Percentiles rank a stretch among this genome's conserved stretches.
These are phyloP conservation scores for Ormia ochracea DNA, from an alignment of 2,888 invertebrate genomes.

Conservation along the genomic window DNA sequence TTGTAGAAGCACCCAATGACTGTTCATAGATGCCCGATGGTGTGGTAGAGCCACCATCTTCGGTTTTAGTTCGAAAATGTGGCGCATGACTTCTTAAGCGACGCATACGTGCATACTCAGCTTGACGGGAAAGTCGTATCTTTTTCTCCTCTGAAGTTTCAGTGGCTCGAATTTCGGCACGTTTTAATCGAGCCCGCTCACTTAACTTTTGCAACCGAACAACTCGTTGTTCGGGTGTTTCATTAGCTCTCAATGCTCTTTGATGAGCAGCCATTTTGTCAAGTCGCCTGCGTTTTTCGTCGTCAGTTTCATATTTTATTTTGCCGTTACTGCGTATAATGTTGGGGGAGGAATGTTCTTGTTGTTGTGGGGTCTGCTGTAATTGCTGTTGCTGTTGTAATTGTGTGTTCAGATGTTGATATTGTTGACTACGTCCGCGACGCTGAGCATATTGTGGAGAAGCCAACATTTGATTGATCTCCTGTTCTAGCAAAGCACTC, in stretches of 20 bases:
- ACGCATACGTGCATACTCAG: slow-evolving; percentile 75
- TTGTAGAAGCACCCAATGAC: slow-evolving; percentile 64
- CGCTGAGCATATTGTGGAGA: slow-evolving; percentile 69
- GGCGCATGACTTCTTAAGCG: slow-evolving; percentile 74
- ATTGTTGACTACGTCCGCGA: slow-evolving; percentile 72
- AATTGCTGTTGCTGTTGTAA: slow-evolving; percentile 52
- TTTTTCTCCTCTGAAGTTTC: slow-evolving; percentile 74
- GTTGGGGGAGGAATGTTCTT: slow-evolving; percentile 70
- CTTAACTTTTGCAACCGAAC: slow-evolving; percentile 74
- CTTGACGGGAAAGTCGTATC: slow-evolving; percentile 74
- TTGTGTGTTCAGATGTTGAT: slow-evolving; percentile 65
- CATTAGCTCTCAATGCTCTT: slow-evolving; percentile 74
- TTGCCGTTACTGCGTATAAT: slow-evolving; percentile 68
- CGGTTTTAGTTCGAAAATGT: slow-evolving; percentile 68
- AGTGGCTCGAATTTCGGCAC: slow-evolving; percentile 74
- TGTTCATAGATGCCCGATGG: slow-evolving; percentile 46
- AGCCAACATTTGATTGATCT: slow-evolving; percentile 75
- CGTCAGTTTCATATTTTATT: slow-evolving; percentile 76
- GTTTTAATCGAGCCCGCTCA: slow-evolving; percentile 74
- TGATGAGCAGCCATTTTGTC: slow-evolving; percentile 76
- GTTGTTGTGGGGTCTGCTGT: slow-evolving; percentile 57
- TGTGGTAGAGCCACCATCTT: slow-evolving; percentile 57
- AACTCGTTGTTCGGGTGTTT: slow-evolving; percentile 74
- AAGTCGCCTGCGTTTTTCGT: slow-evolving; percentile 74
- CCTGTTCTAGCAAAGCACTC: slow-evolving; percentile 75